Base-by-base conservation (phyloP, 2,797 vertebrate genomes). In the Leuciscus waleckii region DNA sequence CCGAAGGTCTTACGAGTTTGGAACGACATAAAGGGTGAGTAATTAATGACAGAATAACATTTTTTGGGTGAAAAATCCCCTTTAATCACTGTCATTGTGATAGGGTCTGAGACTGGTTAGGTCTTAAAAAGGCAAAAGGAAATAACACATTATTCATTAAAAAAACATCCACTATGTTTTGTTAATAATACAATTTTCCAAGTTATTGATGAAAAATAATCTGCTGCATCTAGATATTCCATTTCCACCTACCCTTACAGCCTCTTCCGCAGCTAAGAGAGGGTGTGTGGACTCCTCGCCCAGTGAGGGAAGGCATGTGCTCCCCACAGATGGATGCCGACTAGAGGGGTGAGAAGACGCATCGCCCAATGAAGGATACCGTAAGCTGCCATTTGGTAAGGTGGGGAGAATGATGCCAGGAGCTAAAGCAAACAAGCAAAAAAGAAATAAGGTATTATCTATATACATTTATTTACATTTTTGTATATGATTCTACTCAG, bases 251-350 rank as follows among this genome's bases (percentile, higher is more conserved):
- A 88, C 74, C 76, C 95, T 89, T 91, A 98, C 97, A 93, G 95
- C 95, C 2, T 99, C 98, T 7, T 99, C 98, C 0, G 96, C 95
- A 90, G 97, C 96, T 86, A 99, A 95, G 87, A 99, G 94, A 43
- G 97, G 97, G 89, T 99, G 98, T 0, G 98, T 99, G 70, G 98
- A 98, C 87, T 99, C 98, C 93, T 99, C 98, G 61, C 97, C 97
- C 0, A 99, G 96, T 32, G 98, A 99, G 29, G 98, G 97, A 89
- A 99, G 94, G 16, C 97, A 97, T 68, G 97, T 94, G 88, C 97
- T 98, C 65, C 97, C 97, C 1, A 99, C 97, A 4, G 98, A 99
- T 46, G 98, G 97, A 90, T 99, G 98, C 76, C 98, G 96, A 88
- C 96, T 98, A 88, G 98, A 99, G 74, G 97, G 97, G 90, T 97